These are phyloP conservation scores for Acyrthosiphon pisum DNA, from an alignment of 1,140 invertebrate genomes.

Conservation along the genomic window DNA sequence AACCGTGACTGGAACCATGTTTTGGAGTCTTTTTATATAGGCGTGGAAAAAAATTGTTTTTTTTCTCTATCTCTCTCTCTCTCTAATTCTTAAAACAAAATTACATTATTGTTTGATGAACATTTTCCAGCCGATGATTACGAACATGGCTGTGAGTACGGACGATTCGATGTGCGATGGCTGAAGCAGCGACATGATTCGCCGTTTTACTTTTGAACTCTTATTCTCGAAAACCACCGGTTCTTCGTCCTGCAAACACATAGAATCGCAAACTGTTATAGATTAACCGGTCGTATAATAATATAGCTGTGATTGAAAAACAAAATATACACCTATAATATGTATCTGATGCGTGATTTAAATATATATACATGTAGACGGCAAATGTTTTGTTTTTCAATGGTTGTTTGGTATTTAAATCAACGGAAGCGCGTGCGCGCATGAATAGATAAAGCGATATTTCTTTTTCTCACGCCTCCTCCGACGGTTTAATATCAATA, in stretches of 20 bases:
- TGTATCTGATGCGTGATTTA: background rate
- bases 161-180: constrained; percentile 30
- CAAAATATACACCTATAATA: background rate
- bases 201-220: background rate
- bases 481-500: no score
- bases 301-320: background rate
- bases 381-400: background rate
- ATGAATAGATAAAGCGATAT: background rate
- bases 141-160: constrained; percentile 25
- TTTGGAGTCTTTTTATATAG: constrained; percentile 44
- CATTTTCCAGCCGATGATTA: constrained; percentile 46
- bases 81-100: constrained; percentile 16
- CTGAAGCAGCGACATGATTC: background rate
- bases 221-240: background rate
- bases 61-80: constrained; percentile 7
- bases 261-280: background rate
- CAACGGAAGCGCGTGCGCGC: background rate
- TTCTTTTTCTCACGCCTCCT: background rate
- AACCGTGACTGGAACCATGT: constrained; percentile 49
- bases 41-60: constrained; percentile 44
- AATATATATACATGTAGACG: background rate
- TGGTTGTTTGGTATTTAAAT: background rate
- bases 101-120: constrained; percentile 41
- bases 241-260: constrained; percentile 34
- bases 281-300: background rate